Evolutionary conservation across 2,113 vertebrate genomes (phyloP).

Genomic region (Lates calcarifer): DNA sequence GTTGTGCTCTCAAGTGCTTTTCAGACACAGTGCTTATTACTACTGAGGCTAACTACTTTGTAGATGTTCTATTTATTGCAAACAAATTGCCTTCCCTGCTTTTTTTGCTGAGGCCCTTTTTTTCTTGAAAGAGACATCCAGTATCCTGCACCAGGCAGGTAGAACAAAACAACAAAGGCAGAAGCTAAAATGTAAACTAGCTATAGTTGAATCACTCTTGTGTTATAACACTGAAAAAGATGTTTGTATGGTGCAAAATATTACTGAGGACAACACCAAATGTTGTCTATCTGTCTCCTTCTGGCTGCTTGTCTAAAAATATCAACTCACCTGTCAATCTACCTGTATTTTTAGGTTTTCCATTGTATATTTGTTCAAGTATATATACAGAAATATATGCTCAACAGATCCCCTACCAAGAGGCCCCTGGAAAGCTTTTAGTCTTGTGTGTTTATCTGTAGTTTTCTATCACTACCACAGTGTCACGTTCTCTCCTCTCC

Average conservation of each 20-base stretch:
- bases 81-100: background rate
- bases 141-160: background rate
- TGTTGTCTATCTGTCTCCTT: background rate
- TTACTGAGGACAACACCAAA: background rate
- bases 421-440: background rate
- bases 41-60: background rate
- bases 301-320: background rate
- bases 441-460: background rate
- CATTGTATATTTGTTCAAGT: background rate
- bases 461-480: background rate
- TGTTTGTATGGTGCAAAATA: background rate
- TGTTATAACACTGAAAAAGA: background rate
- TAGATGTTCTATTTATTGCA: slow-evolving; percentile 16
- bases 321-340: background rate
- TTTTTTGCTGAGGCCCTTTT: background rate
- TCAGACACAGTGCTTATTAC: background rate
- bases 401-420: background rate
- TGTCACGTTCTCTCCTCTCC: background rate
- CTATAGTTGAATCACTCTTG: background rate
- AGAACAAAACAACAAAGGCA: background rate
- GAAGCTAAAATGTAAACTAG: background rate
- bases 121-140: background rate
- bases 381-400: background rate
- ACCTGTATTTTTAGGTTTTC: background rate
- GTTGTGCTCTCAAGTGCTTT: background rate